Evolutionary conservation across 2,888 invertebrate species (phyloP).

Genomic region (Brassicogethes aeneus): DNA sequence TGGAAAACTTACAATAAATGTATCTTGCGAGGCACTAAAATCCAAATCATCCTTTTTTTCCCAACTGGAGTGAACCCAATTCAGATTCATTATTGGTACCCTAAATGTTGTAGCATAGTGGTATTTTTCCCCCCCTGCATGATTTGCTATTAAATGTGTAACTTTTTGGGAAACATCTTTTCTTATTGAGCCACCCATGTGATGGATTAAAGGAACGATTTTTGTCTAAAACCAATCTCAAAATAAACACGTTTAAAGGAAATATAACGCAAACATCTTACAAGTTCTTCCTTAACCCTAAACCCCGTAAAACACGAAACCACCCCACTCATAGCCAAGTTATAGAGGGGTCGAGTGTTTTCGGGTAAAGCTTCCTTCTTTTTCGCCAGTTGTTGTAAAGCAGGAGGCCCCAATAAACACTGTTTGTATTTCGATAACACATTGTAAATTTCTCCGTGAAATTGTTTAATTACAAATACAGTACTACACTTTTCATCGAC

Average conservation of each 20-base stretch:
- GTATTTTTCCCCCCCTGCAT: constrained; percentile 87
- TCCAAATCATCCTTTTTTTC: constrained; percentile 60
- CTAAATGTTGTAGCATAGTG: constrained; percentile 86
- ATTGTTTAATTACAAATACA: constrained; percentile 64
- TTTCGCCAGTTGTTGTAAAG: constrained; percentile 64
- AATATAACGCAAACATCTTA: no score
- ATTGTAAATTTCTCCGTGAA: constrained; percentile 64
- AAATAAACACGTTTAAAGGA: no score
- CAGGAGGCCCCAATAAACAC: constrained; percentile 74
- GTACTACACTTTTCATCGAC: constrained; percentile 52
- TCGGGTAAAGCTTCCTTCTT: constrained; percentile 64
- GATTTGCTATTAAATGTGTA: constrained; percentile 88
- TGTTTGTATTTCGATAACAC: constrained; percentile 55
- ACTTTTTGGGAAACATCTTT: constrained; percentile 82
- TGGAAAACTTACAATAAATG: constrained; percentile 48
- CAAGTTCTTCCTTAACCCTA: constrained; percentile 81
- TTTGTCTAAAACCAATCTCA: constrained; percentile 53
- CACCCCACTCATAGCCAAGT: constrained; percentile 78
- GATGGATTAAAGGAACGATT: constrained; percentile 83
- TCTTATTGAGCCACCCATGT: constrained; percentile 93
- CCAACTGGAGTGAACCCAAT: constrained; percentile 89
- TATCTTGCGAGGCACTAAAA: constrained; percentile 62
- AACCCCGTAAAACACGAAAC: constrained; percentile 91
- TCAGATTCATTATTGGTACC: constrained; percentile 76
- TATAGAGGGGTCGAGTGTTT: constrained; percentile 75